Evolutionary conservation across 2,113 vertebrate genomes (phyloP), one percentile per base, ranked within the genome.

Genomic region (Acinonyx jubatus): DNA sequence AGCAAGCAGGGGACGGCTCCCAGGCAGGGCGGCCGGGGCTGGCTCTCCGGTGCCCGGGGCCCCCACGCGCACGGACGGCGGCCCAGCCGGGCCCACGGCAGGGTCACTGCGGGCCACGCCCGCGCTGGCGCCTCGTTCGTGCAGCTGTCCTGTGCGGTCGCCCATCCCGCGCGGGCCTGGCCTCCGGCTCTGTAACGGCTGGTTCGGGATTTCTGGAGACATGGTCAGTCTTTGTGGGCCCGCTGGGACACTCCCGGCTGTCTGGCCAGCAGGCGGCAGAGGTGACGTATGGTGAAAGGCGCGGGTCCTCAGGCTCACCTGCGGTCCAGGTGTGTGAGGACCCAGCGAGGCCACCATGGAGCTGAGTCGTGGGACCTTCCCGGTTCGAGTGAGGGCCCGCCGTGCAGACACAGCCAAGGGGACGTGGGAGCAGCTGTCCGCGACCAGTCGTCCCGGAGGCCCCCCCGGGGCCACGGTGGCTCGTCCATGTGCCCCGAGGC

Each of bases 261-360:
- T 84, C 55, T 97, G 96, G 66, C 89, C 61, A 41, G 16, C 1
- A 33, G 78, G 79, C 21, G 2, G 50, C 79, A 25, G 79, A 7
- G 21, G n/a, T 36, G 33, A 38, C n/a, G 0, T 16, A 7, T 1
- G 13, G 21, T 0, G n/a, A 27, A 55, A 36, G 79, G 21, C 13
- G 23, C 4, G 5, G 7, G 29, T 74, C 41, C 18, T n/a, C 4
- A 0, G 41, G 50, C n/a, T 38, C 48, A 3, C 66, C 79, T 83
- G 45, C 8, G 16, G 33, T 25, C 27, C 84, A 76, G 66, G 29
- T 55, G 8, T 15, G 6, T 1, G 15, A 69, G 25, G 76, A n/a
- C 4, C 6, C 1, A 2, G 36, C 0, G 0, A 8, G 19, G 29
- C 29, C 1, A 4, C 7, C 2, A 0, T 3, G 38, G 55, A 21